phyloP scores from a whole-genome alignment of 2,797 vertebrate species.

The Labroides dimidiatus region DNA sequence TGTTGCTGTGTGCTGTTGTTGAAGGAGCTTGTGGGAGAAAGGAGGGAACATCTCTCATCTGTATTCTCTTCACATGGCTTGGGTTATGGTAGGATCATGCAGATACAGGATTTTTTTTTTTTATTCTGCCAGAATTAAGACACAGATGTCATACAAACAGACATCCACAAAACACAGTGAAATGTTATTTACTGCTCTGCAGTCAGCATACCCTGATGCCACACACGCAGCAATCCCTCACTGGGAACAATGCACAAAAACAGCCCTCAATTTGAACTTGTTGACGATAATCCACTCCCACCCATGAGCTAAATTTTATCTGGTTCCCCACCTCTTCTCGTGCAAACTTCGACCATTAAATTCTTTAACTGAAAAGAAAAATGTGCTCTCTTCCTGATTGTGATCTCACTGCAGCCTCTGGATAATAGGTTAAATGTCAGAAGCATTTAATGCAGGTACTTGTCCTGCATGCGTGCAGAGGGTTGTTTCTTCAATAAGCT shows the following conservation, averaged over 20 bases:
- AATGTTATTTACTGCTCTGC: conserved; percentile 79
- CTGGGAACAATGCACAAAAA: conserved; percentile 73
- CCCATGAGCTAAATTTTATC: conserved; percentile 58
- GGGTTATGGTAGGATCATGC: conserved; percentile 75
- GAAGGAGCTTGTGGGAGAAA: conserved; percentile 62
- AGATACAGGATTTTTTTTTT: conserved; percentile 69
- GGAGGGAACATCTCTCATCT: conserved; percentile 75
- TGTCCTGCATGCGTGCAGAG: conserved; percentile 31
- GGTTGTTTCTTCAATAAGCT: conserved; percentile 23
- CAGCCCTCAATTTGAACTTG: conserved; percentile 68
- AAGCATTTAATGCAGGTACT: conserved; percentile 19
- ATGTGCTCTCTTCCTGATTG: conserved; percentile 44
- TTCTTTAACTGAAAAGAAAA: conserved; percentile 55
- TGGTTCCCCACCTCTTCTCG: conserved; percentile 29
- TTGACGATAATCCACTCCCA: conserved; percentile 67
- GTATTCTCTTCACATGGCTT: conserved; percentile 81
- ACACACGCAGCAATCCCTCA: conserved; percentile 69
- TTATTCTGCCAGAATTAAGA: conserved; percentile 74
- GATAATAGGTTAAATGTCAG: conserved; percentile 39
- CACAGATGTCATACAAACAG: conserved; percentile 76
- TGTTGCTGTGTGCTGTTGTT: conserved; percentile 65
- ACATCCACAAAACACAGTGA: conserved; percentile 63
- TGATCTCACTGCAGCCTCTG: conserved; percentile 28
- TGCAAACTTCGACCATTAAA: conserved; percentile 30
- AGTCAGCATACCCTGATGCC: conserved; percentile 75